phyloP scores from a whole-genome alignment of 92 coral and sea anemone genomes.

The Umimayanthus kanabou region DNA sequence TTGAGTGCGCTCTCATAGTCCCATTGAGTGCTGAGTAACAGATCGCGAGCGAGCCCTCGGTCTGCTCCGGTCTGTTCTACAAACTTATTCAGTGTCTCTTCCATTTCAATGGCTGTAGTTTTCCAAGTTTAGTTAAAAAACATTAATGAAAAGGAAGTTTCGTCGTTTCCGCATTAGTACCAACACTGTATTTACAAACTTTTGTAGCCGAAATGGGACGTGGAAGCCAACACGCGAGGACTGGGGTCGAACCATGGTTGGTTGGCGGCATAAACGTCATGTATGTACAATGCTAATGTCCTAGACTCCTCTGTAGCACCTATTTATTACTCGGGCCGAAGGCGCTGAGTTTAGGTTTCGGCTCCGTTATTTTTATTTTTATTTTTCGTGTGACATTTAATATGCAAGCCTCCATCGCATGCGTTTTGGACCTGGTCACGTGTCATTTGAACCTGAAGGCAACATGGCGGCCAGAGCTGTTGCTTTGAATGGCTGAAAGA shows the following conservation, averaged over 20 bases:
- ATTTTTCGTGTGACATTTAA: too few relatives aligned
- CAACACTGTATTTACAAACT: not conserved
- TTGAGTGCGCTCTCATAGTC: constrained; percentile 66
- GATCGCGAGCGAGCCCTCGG: constrained; percentile 78
- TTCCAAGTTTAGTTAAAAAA: not conserved
- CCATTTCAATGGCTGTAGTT: constrained; percentile 50
- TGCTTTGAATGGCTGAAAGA: too few relatives aligned
- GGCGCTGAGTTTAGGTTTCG: too few relatives aligned
- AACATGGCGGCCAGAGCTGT: too few relatives aligned
- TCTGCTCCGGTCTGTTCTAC: constrained; percentile 82
- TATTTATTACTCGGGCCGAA: too few relatives aligned
- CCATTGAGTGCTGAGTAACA: constrained; percentile 75
- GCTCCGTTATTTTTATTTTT: too few relatives aligned
- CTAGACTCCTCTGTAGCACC: too few relatives aligned
- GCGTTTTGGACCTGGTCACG: too few relatives aligned
- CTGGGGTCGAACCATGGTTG: constrained; percentile 22
- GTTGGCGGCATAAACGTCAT: constrained; percentile 3
- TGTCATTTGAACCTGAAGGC: too few relatives aligned
- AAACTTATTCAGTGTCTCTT: constrained; percentile 69
- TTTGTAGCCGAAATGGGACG: not conserved
- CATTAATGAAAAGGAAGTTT: not conserved
- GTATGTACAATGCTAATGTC: constrained; percentile 13
- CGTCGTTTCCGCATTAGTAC: not conserved
- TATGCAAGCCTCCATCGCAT: too few relatives aligned
- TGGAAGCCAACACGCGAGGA: not conserved